Base-by-base conservation (phyloP, 2,113 vertebrate genomes). In the Gadus chalcogrammus region DNA sequence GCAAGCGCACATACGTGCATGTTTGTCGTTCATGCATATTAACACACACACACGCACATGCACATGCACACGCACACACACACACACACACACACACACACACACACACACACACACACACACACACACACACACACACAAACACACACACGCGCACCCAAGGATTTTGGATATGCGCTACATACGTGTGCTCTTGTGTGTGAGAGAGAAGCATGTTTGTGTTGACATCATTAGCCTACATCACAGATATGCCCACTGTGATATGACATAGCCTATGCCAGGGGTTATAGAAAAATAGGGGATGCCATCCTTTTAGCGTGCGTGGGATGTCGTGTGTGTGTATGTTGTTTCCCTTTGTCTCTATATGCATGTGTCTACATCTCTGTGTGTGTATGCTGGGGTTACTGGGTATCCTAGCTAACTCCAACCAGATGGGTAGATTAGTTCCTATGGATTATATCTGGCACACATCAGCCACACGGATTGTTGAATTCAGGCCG, bases 401-500 rank as follows among this genome's bases (percentile, higher is more conserved):
- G 82, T 86, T 85, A 85, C 71, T 84, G 69, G 72, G 67, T 72
- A 76, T 77, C 68, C 75, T 13, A 35, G 42, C 73, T 48, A 61
- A 77, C 67, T 87, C 77, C 79, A 66, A 70, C 71, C 66, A 28
- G 68, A 70, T 76, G 71, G 60, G 70, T 63, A 75, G 82, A 82
- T 88, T 83, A 84, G 76, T 72, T 67, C 71, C 69, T 64, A 22
- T 1, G 82, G 88, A 89, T 88, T 85, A 89, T 74, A 78, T 72
- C 67, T 68, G 24, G 70, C 28, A 67, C 28, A 78, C 78, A 79
- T 81, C 77, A 64, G 42, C 42, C 69, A 61, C 56, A 38, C 74
- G 24, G 66, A 63, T 35, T 67, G 70, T 79, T 71, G 42, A 73
- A 64, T 73, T 69, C 61, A 64, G 66, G 71, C 15, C 0, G 5